These are phyloP conservation scores for Drosophila fungiperda DNA, from an alignment of 2,888 invertebrate genomes.

Conservation along the genomic window DNA sequence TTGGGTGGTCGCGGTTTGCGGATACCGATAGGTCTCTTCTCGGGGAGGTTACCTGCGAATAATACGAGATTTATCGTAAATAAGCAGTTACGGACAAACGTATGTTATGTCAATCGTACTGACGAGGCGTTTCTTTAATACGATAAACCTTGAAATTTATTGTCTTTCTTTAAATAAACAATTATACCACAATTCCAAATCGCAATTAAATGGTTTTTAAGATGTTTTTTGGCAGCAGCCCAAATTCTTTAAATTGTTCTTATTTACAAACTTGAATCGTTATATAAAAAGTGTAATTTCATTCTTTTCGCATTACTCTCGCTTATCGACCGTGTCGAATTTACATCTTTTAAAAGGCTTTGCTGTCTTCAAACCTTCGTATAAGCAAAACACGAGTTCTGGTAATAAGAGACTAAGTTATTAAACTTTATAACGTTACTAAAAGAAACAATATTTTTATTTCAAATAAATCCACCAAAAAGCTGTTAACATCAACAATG, in stretches of 20 bases:
- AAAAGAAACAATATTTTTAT: background rate
- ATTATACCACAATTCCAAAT: constrained; percentile 14
- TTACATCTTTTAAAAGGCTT: background rate
- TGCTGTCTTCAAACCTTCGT: background rate
- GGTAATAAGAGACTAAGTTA: background rate
- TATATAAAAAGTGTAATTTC: background rate
- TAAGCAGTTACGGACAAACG: no score
- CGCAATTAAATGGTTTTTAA: constrained; percentile 15
- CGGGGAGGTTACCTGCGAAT: no score
- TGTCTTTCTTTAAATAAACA: constrained; percentile 23
- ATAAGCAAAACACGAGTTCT: background rate
- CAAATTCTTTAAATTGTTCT: background rate
- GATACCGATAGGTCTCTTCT: no score
- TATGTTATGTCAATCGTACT: background rate
- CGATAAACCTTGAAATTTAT: constrained; percentile 18
- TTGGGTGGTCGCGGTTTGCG: no score
- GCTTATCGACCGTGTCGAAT: background rate
- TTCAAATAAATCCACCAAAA: background rate
- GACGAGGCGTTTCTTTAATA: background rate
- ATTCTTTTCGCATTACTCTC: background rate
- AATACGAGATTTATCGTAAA: background rate
- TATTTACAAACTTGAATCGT: background rate
- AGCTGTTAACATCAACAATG: background rate
- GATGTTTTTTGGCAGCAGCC: background rate
- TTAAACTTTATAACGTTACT: background rate